Evolutionary conservation across 2,888 invertebrate genomes (phyloP).

Genomic region (Philonicus albiceps): DNA sequence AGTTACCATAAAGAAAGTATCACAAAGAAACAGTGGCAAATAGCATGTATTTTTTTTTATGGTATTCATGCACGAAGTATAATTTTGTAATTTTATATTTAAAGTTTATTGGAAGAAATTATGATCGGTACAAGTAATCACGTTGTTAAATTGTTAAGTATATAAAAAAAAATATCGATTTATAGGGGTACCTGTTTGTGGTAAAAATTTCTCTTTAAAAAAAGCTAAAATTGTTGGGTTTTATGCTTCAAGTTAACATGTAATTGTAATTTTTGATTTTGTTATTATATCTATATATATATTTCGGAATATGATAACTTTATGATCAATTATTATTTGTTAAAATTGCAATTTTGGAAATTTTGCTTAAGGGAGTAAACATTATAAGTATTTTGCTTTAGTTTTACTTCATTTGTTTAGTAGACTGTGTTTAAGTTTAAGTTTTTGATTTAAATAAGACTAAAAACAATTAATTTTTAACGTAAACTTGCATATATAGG

Average conservation of each 20-base stretch:
- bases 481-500: too few species aligned
- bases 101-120: background rate
- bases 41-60: background rate
- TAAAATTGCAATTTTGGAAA: too few species aligned
- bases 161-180: background rate
- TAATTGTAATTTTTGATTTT: background rate
- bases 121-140: background rate
- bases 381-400: too few species aligned
- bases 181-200: background rate
- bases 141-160: background rate
- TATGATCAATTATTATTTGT: too few species aligned
- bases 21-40: background rate
- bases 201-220: background rate
- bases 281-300: too few species aligned
- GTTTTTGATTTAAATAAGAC: too few species aligned
- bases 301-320: too few species aligned
- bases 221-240: background rate
- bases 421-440: too few species aligned
- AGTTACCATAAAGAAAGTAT: background rate
- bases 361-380: too few species aligned
- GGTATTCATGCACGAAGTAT: background rate
- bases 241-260: background rate
- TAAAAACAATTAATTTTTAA: too few species aligned
- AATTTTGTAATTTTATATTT: background rate
- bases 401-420: too few species aligned